Conservation (phyloP, 2,113 vertebrate genomes). For the Corydoras maculifer region DNA sequence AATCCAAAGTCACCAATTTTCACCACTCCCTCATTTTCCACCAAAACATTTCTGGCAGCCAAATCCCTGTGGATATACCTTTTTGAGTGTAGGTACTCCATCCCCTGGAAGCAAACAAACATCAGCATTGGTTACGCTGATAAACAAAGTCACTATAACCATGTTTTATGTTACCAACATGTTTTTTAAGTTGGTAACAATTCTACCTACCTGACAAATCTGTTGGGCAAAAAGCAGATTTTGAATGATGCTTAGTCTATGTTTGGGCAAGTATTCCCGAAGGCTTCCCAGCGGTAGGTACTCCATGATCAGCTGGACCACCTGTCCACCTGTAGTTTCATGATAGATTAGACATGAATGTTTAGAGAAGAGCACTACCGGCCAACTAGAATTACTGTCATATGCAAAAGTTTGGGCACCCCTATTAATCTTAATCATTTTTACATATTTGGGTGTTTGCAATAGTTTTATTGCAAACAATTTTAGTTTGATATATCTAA, state of each 20-base stretch:
- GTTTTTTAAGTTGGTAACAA: no score
- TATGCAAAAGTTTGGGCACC: no score
- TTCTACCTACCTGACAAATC: slow-evolving; percentile 78
- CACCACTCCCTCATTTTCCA: slow-evolving; percentile 79
- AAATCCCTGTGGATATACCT: slow-evolving; percentile 86
- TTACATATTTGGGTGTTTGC: no score
- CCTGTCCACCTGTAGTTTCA: slow-evolving; percentile 70
- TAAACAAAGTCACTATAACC: not conserved
- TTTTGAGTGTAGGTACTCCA: slow-evolving; percentile 83
- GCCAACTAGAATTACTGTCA: no score
- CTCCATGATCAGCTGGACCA: slow-evolving; percentile 91
- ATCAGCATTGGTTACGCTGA: not conserved
- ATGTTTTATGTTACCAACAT: no score
- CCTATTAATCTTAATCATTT: no score
- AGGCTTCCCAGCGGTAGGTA: slow-evolving; percentile 88
- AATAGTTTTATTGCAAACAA: no score
- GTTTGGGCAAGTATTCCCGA: slow-evolving; percentile 76
- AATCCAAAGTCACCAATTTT: slow-evolving; percentile 92
- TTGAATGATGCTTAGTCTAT: slow-evolving; percentile 63
- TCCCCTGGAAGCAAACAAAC: slow-evolving; percentile 67
- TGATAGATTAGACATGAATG: no score
- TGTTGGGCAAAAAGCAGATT: slow-evolving; percentile 83
- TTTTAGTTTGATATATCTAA: no score
- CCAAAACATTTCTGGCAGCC: slow-evolving; percentile 82
- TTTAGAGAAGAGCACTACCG: no score